Percentiles rank a stretch among this genome's conserved stretches.
Conservation (phyloP, 1,140 invertebrate species). For the Panagrolaimus sp. region DNA sequence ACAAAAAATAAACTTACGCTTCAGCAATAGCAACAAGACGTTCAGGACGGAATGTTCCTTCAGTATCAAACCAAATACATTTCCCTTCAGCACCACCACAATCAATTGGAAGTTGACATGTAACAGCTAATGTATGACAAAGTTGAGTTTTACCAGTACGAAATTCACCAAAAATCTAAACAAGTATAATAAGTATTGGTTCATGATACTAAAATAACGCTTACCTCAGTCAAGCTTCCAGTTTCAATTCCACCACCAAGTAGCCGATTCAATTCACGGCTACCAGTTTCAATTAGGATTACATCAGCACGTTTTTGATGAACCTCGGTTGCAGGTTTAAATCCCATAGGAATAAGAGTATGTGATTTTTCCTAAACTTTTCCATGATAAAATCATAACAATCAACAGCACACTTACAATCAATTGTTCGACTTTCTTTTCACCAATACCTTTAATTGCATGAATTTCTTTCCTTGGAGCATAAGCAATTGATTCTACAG, state of each 20-base stretch:
- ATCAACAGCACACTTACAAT: conserved; percentile 63
- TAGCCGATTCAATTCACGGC: conserved; percentile 84
- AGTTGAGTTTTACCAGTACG: conserved; percentile 94
- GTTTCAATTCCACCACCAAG: conserved; percentile 91
- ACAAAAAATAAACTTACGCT: conserved; percentile 54
- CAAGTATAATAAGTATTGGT: too few species aligned
- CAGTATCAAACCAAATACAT: conserved; percentile 94
- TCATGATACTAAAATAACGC: too few species aligned
- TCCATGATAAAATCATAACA: neutral
- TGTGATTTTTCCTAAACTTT: conserved; percentile 71
- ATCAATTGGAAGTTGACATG: conserved; percentile 92
- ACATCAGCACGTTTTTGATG: conserved; percentile 85
- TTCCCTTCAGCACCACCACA: conserved; percentile 96
- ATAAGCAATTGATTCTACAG: conserved; percentile 89
- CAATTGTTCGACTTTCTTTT: conserved; percentile 94
- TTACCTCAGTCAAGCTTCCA: conserved; percentile 87
- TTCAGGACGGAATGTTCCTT: conserved; percentile 81
- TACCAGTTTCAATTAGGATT: conserved; percentile 70
- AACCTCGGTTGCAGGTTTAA: conserved; percentile 91
- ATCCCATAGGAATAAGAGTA: conserved; percentile 92
- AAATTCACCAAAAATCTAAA: conserved; percentile 85
- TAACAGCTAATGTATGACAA: conserved; percentile 93
- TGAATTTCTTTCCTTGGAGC: conserved; percentile 83
- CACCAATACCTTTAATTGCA: conserved; percentile 89
- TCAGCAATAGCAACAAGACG: conserved; percentile 64